These are phyloP conservation scores for Adelphocoris suturalis DNA, from an alignment of 2,888 invertebrate species.

Conservation along the genomic window DNA sequence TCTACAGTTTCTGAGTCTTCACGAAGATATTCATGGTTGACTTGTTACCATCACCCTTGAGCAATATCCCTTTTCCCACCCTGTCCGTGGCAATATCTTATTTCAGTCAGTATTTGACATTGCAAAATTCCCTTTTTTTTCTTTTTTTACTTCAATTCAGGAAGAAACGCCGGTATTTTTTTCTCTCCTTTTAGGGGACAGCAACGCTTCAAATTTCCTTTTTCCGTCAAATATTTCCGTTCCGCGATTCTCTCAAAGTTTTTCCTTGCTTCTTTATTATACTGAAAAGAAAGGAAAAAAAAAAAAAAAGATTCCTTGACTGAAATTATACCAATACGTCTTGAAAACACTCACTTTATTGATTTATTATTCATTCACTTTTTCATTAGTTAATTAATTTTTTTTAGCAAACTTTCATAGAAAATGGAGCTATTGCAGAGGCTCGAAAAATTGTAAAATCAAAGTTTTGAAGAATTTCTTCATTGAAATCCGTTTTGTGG, in stretches of 20 bases:
- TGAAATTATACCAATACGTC: too few species aligned
- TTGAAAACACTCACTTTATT: too few species aligned
- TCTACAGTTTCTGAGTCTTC: conserved; percentile 67
- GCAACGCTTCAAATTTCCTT: background rate
- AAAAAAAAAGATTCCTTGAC: too few species aligned
- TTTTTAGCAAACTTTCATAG: too few species aligned
- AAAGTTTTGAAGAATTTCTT: too few species aligned
- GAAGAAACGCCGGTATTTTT: background rate
- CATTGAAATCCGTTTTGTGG: too few species aligned
- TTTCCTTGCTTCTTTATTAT: background rate
- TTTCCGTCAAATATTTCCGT: background rate
- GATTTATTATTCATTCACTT: too few species aligned
- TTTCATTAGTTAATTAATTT: too few species aligned
- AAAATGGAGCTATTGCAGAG: too few species aligned
- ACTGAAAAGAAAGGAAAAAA: too few species aligned
- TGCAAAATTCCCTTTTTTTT: conserved; percentile 48
- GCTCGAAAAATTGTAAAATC: too few species aligned
- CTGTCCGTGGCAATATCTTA: conserved; percentile 57
- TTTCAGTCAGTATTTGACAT: conserved; percentile 66
- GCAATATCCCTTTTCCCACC: conserved; percentile 54
- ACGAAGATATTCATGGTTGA: conserved; percentile 68
- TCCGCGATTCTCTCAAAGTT: background rate
- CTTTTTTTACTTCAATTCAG: conserved; percentile 10
- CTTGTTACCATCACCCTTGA: conserved; percentile 68
- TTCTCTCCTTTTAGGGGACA: background rate